Evolutionary conservation across 2,888 invertebrate species (phyloP), one percentile per base, ranked within the genome.

Genomic region (Ecliptopera silaceata): DNA sequence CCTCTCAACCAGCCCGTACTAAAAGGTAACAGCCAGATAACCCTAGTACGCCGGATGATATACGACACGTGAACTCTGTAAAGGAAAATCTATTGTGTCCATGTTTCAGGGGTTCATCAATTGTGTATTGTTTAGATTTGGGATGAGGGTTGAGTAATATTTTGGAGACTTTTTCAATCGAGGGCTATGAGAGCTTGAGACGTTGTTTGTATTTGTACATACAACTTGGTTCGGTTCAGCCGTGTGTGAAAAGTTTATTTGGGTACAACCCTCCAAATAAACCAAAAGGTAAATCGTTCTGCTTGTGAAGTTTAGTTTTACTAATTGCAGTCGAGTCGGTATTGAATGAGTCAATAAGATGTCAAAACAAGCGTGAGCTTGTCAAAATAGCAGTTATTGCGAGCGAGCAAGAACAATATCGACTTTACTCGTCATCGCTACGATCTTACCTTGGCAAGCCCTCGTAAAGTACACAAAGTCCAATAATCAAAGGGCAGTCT

Each of bases 21-120:
- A 59, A 61, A 61, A 64, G 51, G 59, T 66, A 62, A 65, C 60
- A 44, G 41, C 41, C 42, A 51, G 59, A 53, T 47, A 56, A 59
- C 50, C 56, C 50, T 32, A 13, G 53, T 34, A 43, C 49, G 50
- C 60, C 43, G 41, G 36, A 54, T 48, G 55, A 49, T 55, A 56
- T 26, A 56, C 56, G 48, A 45, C 50, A 41, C 50, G 42, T 13
- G 42, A 34, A 43, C 32, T 44, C n/a, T 18, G 41, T 36, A 42
- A 29, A 43, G 47, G 51, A 18, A 51, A 45, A 51, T 56, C 32
- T 52, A 59, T 56, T 56, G 51, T 55, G 44, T 46, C 41, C 45
- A 36, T 49, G 49, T 54, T 50, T 42, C 29, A 54, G 22, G 44
- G 29, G 38, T 41, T 34, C 38, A 53, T 58, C 57, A 53, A 48